Evolutionary conservation across 35 echinoderm and acorn worm species (phyloP).

Genomic region (Apostichopus californicus): DNA sequence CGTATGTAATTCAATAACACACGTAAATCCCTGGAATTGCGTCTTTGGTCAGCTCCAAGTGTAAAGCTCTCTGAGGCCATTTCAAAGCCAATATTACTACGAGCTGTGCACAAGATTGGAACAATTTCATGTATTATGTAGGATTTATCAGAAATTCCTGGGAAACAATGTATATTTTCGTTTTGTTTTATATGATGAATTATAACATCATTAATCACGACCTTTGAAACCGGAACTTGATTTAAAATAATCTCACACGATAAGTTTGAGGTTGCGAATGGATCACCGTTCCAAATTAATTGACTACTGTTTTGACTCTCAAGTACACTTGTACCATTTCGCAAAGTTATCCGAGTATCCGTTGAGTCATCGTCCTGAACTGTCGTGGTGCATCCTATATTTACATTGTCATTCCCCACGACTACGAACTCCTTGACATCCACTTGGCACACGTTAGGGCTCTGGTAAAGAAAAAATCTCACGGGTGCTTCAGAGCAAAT

Average conservation of each 20-base stretch:
- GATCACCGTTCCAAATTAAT: background rate
- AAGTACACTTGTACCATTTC: background rate
- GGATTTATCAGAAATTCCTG: background rate
- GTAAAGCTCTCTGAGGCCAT: background rate
- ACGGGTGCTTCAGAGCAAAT: background rate
- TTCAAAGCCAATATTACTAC: background rate
- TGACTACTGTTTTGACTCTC: background rate
- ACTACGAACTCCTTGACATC: slow-evolving; percentile 2
- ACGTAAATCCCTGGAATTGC: background rate
- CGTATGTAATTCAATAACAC: background rate
- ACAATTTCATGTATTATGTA: background rate
- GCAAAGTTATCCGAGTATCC: background rate
- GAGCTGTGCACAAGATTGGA: background rate
- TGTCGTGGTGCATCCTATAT: background rate
- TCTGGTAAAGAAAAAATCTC: background rate
- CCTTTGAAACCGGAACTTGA: background rate
- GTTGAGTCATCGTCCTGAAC: background rate
- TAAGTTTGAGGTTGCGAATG: background rate
- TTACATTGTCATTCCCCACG: background rate
- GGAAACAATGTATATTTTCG: background rate
- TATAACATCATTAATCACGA: background rate
- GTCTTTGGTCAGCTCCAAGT: background rate
- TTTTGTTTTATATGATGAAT: background rate
- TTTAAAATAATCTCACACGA: background rate
- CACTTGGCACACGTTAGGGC: background rate